Percentiles rank a stretch among this genome's conserved stretches.
phyloP scores from a whole-genome alignment of 2,888 invertebrate genomes.

The Willowsia nigromaculata region DNA sequence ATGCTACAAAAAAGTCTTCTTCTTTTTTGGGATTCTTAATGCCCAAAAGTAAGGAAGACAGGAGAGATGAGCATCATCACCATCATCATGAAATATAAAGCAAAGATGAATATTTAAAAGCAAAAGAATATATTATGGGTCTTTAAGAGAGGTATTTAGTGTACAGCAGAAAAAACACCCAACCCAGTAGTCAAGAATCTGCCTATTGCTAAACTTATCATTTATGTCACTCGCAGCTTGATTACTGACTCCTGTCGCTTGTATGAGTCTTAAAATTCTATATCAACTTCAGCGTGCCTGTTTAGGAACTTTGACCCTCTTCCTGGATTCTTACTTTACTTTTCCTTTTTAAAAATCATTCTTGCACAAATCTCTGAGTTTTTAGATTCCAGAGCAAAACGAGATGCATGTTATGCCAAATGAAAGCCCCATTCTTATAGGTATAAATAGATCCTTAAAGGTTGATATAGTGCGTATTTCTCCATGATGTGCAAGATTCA shows the following conservation, averaged over 20 bases:
- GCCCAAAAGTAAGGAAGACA: conserved; percentile 20
- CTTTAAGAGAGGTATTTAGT: conserved; percentile 7
- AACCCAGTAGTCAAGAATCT: conserved; percentile 66
- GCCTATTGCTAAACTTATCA: conserved; percentile 73
- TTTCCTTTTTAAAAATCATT: conserved; percentile 56
- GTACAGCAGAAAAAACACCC: conserved; percentile 44
- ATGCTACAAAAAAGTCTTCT: conserved; percentile 42
- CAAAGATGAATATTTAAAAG: background rate
- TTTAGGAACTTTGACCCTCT: conserved; percentile 76
- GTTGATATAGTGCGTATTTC: background rate
- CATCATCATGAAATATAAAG: background rate
- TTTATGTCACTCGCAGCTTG: conserved; percentile 67
- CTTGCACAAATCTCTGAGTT: conserved; percentile 63
- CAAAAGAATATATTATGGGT: background rate
- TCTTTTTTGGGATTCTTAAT: conserved; percentile 40
- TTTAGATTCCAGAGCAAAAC: conserved; percentile 45
- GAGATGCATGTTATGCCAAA: conserved; percentile 47
- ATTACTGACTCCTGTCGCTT: conserved; percentile 59
- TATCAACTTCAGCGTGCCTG: conserved; percentile 63
- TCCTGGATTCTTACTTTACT: conserved; percentile 72
- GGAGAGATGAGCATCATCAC: conserved; percentile 20
- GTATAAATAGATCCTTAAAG: conserved; percentile 11
- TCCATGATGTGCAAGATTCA: conserved; percentile 13
- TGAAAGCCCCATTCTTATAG: background rate
- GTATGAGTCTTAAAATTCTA: conserved; percentile 62